Percentiles rank a stretch among this genome's conserved stretches.
These are phyloP conservation scores for Xiphorhynchus erythropygius DNA, from an alignment of 2,797 vertebrate species.

Conservation along the genomic window DNA sequence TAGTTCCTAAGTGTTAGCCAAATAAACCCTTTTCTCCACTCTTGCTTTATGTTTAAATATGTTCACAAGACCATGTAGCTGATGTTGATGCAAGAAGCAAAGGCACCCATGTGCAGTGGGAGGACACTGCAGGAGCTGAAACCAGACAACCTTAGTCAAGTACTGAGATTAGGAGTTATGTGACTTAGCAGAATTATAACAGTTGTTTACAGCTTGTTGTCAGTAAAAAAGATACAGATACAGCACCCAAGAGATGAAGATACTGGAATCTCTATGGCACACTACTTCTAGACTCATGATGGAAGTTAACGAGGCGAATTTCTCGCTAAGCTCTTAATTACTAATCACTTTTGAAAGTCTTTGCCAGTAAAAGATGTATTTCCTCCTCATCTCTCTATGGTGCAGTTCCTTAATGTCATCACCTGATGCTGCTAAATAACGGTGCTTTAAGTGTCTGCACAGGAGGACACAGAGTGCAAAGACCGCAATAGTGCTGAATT, in stretches of 20 bases:
- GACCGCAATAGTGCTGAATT: neutral
- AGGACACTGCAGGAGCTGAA: neutral
- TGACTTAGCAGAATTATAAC: neutral
- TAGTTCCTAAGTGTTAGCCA: neutral
- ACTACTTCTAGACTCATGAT: neutral
- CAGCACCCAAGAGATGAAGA: neutral
- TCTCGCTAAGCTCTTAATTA: neutral
- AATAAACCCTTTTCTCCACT: neutral
- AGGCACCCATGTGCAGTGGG: neutral
- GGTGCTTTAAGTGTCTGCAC: neutral
- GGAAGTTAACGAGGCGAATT: neutral
- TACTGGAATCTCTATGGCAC: neutral
- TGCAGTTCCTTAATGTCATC: neutral
- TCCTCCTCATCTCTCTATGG: neutral
- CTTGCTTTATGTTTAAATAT: neutral
- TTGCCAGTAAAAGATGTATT: neutral
- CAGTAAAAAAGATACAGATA: neutral
- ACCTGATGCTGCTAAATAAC: neutral
- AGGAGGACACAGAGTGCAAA: rapidly evolving
- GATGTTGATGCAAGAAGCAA: neutral
- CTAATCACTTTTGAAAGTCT: slow-evolving; percentile 1
- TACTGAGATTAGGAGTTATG: neutral
- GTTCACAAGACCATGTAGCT: neutral
- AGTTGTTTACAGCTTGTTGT: neutral
- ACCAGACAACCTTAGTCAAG: neutral